A percentile compares a stretch with the other conserved stretches of the same genome.
These are phyloP conservation scores for Spheniscus mendiculus DNA, from an alignment of 2,113 vertebrate genomes.

Conservation along the genomic window DNA sequence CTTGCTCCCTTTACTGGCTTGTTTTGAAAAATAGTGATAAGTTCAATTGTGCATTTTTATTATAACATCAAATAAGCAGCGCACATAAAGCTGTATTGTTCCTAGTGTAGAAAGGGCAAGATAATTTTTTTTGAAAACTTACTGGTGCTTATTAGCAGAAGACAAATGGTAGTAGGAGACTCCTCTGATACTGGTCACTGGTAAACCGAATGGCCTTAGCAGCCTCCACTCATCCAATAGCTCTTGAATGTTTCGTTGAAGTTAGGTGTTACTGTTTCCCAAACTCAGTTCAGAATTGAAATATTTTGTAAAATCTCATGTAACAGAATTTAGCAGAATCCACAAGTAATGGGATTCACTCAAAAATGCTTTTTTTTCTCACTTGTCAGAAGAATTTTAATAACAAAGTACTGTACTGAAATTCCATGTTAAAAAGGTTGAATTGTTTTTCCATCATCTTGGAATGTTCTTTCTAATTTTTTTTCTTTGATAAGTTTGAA, in stretches of 20 bases:
- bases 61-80: neutral
- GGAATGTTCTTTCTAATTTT: neutral
- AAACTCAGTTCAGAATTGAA: neutral
- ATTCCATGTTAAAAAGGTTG: neutral
- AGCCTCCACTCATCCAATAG: neutral
- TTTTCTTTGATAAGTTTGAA: neutral
- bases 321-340: neutral
- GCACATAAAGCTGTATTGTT: neutral
- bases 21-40: neutral
- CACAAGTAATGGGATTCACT: neutral
- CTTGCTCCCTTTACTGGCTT: neutral
- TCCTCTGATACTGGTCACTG: neutral
- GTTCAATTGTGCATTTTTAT: neutral
- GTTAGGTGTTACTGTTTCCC: neutral
- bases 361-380: neutral
- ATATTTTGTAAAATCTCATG: neutral
- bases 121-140: neutral
- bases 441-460: neutral
- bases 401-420: neutral
- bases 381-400: neutral
- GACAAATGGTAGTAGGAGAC: neutral
- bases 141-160: neutral
- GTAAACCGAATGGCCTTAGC: neutral
- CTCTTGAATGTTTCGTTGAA: neutral
- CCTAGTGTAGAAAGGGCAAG: neutral